Conservation (phyloP, 2,113 vertebrate genomes). For the Amblyopsis rosae region DNA sequence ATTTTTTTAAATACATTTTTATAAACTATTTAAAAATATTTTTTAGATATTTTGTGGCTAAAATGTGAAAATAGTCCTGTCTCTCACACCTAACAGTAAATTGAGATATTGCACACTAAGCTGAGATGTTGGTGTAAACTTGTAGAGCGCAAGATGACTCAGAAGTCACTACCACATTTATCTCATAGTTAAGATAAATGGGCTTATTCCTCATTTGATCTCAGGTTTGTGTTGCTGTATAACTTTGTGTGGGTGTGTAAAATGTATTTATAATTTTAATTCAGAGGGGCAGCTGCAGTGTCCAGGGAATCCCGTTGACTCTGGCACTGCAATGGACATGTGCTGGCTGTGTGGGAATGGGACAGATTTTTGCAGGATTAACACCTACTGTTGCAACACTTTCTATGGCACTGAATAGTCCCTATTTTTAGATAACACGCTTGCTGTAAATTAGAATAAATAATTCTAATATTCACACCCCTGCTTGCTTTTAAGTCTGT, state of each 20-base stretch:
- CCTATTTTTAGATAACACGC: slow-evolving; percentile 36
- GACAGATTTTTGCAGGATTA: slow-evolving; percentile 51
- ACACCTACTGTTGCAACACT: slow-evolving; percentile 42
- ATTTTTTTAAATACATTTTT: neutral
- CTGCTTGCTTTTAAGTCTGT: neutral
- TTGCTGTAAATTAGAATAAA: slow-evolving; percentile 27
- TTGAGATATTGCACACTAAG: slow-evolving; percentile 9
- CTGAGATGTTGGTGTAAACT: slow-evolving; percentile 9
- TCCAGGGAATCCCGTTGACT: slow-evolving; percentile 33
- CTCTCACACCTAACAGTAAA: slow-evolving; percentile 29
- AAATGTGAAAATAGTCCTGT: slow-evolving; percentile 3
- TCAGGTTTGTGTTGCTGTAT: neutral
- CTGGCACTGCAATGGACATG: slow-evolving; percentile 15
- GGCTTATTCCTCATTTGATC: slow-evolving; percentile 4
- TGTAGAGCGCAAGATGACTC: slow-evolving; percentile 21
- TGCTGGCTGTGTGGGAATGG: slow-evolving; percentile 34
- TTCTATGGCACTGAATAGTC: slow-evolving; percentile 23
- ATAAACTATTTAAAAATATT: neutral
- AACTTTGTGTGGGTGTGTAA: slow-evolving; percentile 8
- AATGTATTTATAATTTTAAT: slow-evolving; percentile 27
- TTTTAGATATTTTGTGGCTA: slow-evolving; percentile 6
- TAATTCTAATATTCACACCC: slow-evolving; percentile 3
- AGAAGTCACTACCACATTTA: slow-evolving; percentile 13
- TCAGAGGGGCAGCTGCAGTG: slow-evolving; percentile 10
- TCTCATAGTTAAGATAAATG: slow-evolving; percentile 19